Evolutionary conservation across 2,113 vertebrate genomes (phyloP).

Genomic region (Campylomormyrus numenius): DNA sequence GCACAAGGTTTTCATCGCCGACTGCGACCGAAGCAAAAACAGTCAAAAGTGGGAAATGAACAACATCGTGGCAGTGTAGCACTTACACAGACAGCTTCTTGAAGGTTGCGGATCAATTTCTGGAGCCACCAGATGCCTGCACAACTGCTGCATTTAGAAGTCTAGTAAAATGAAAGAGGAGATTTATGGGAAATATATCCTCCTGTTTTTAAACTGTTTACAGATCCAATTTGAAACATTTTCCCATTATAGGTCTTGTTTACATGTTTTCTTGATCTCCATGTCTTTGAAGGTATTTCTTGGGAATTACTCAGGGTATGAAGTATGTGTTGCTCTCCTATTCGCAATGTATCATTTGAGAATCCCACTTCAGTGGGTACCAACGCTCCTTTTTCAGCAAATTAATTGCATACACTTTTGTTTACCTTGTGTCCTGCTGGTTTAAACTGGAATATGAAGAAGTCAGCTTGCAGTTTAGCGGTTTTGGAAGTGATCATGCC

Average conservation of each 20-base stretch:
- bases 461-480: neutral
- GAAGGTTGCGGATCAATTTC: neutral
- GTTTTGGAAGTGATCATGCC: neutral
- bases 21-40: slow-evolving; percentile 80
- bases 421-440: neutral
- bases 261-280: slow-evolving; percentile 61
- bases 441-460: neutral
- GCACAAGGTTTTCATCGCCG: slow-evolving; percentile 88
- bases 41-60: slow-evolving; percentile 98
- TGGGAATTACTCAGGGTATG: slow-evolving; percentile 78
- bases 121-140: slow-evolving; percentile 5
- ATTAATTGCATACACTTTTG: neutral
- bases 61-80: slow-evolving; percentile 88
- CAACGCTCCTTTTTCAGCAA: slow-evolving; percentile 24
- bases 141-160: slow-evolving; percentile 12
- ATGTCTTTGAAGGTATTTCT: slow-evolving; percentile 52
- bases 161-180: neutral
- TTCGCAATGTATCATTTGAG: neutral
- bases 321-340: slow-evolving; percentile 42
- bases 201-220: slow-evolving; percentile 11
- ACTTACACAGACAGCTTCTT: neutral
- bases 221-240: neutral
- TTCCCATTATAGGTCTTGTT: slow-evolving; percentile 51
- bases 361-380: neutral
- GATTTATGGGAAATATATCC: neutral